Evolutionary conservation across 2,113 vertebrate genomes (phyloP), one percentile per base, ranked within the genome.

Genomic region (Tachysurus fulvidraco): DNA sequence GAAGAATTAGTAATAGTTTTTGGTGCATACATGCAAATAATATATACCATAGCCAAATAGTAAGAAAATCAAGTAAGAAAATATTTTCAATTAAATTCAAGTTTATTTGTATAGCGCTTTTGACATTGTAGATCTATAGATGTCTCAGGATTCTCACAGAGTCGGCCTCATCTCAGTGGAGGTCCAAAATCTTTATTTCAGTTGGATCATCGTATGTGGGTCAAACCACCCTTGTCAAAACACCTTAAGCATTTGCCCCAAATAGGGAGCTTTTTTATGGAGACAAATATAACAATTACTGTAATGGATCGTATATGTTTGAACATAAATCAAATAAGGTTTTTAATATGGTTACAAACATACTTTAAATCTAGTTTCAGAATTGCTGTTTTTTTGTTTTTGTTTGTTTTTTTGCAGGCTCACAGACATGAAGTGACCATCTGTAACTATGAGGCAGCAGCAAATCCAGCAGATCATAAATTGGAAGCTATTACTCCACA

Each of bases 381-480:
- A 36, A 9, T 65, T 54, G 85, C 28, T 54, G 36, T 41, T 36
- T 36, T 36, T n/a, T 62, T 41, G 69, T 10, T 85, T 44, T 46
- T 7, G 8, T 57, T 23, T 2, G n/a, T n/a, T n/a, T 21, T 55
- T 25, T 86, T 60, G 41, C 87, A 99, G 98, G 95, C 97, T 90
- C 94, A 96, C 89, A 96, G 97, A 85, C 98, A 99, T 11, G 96
- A 98, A 85, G 97, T 99, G 91, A 99, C 97, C 10, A 97, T 99
- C 95, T 99, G 98, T 92, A 99, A 95, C 93, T 99, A 99, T 0
- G 98, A 99, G 91, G 96, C 97, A 0, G 85, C 97, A 0, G 97
- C 98, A 1, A 99, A 99, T 91, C 98, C 98, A 0, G 96, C 97
- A 1, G 98, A 99, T 92, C 98, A 99, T 94, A 96, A 94, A 91